Evolutionary conservation across 2,888 invertebrate genomes (phyloP).

Genomic region (Drosophila cracens): DNA sequence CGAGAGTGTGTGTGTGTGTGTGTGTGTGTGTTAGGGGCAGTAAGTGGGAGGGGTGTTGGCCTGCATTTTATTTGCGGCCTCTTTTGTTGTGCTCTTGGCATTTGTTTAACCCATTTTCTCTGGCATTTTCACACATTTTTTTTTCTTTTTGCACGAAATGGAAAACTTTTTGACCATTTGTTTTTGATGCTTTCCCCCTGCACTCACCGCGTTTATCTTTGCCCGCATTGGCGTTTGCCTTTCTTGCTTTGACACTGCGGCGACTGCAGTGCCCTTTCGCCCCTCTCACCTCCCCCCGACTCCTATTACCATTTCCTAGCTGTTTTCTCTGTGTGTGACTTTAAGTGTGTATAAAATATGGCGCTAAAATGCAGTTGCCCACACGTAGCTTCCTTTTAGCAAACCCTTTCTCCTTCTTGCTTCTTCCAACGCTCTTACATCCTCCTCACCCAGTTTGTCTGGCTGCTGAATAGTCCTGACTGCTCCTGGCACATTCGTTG

Average conservation of each 20-base stretch:
- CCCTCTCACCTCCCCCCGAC: neutral
- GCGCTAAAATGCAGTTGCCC: conserved; percentile 77
- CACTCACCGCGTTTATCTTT: conserved; percentile 60
- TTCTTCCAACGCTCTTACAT: neutral
- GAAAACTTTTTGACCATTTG: conserved; percentile 71
- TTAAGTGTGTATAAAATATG: conserved; percentile 79
- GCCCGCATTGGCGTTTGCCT: conserved; percentile 67
- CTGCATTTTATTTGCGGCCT: conserved; percentile 57
- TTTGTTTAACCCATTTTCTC: conserved; percentile 67
- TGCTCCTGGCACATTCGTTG: conserved; percentile 58
- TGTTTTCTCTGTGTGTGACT: conserved; percentile 71
- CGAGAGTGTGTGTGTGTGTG: neutral
- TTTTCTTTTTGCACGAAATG: conserved; percentile 1
- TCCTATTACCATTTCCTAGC: conserved; percentile 14
- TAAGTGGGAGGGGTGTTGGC: conserved; percentile 38
- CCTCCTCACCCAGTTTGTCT: neutral
- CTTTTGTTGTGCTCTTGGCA: conserved; percentile 58
- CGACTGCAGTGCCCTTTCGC: conserved; percentile 51
- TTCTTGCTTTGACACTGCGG: conserved; percentile 70
- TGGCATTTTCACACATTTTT: conserved; percentile 32
- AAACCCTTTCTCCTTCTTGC: neutral
- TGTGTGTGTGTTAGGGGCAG: neutral
- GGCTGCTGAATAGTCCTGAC: conserved; percentile 26
- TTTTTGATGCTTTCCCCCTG: conserved; percentile 39
- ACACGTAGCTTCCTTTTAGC: conserved; percentile 40